phyloP scores from a whole-genome alignment of 2,797 vertebrate genomes.

The Rhinoraja longicauda region DNA sequence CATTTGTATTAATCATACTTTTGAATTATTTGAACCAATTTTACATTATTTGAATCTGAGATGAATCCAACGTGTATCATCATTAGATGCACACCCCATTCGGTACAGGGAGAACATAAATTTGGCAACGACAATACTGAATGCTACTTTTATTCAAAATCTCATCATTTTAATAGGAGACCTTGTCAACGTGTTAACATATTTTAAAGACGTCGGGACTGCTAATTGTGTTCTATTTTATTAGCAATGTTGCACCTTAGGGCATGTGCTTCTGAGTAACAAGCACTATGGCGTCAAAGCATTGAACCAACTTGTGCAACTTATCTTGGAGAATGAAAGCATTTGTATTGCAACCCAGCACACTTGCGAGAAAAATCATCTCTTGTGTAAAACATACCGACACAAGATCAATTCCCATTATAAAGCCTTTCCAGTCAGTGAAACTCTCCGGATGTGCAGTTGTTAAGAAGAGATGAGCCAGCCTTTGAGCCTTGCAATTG shows the following conservation, averaged over 20 bases:
- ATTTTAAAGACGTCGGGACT: not conserved
- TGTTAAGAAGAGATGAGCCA: slow-evolving; percentile 8
- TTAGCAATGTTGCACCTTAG: slow-evolving; percentile 1
- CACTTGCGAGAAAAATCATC: not conserved
- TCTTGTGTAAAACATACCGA: not conserved
- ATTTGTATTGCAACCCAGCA: not conserved
- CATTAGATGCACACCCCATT: not conserved
- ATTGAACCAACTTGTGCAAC: not conserved
- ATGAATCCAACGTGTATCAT: not conserved
- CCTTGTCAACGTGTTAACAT: not conserved
- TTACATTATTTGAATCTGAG: not conserved
- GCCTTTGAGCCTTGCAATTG: slow-evolving; percentile 27
- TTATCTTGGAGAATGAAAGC: not conserved
- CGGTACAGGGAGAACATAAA: not conserved
- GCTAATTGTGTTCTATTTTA: slow-evolving; percentile 29
- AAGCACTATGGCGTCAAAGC: not conserved
- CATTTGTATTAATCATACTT: not conserved
- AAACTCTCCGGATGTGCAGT: slow-evolving; percentile 11
- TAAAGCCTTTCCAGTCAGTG: slow-evolving; percentile 23
- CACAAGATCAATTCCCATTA: slow-evolving; percentile 26
- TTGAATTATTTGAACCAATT: not conserved
- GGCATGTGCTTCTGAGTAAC: not conserved
- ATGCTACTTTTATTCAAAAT: not conserved
- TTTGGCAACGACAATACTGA: not conserved
- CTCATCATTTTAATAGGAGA: not conserved